Evolutionary conservation across 2,888 invertebrate genomes (phyloP).

Genomic region (Noctua janthe): DNA sequence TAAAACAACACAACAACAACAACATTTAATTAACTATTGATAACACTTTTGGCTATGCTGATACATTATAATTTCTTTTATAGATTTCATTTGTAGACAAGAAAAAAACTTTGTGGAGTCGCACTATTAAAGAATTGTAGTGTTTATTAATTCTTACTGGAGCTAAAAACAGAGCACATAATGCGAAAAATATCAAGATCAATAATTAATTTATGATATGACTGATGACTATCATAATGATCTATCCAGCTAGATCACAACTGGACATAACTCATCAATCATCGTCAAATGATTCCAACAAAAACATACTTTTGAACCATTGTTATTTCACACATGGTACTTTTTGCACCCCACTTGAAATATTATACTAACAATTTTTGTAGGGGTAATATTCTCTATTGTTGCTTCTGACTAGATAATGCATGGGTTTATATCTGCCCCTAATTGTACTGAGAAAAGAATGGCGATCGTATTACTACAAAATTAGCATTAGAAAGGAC

Average conservation of each 20-base stretch:
- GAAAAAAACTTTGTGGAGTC: neutral
- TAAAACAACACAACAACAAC: neutral
- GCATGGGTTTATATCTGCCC: constrained; percentile 87
- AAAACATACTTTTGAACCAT: constrained; percentile 82
- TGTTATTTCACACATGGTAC: constrained; percentile 88
- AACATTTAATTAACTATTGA: no score
- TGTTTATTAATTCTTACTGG: neutral
- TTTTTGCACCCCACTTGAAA: constrained; percentile 86
- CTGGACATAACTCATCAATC: constrained; percentile 78
- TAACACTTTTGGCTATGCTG: constrained; percentile 3
- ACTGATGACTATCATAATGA: constrained; percentile 44
- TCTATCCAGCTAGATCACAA: constrained; percentile 45
- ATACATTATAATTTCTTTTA: neutral
- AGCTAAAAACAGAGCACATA: neutral
- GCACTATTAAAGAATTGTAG: neutral
- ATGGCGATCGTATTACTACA: constrained; percentile 87
- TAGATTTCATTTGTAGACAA: neutral
- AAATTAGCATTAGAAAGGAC: constrained; percentile 87
- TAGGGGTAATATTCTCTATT: constrained; percentile 85
- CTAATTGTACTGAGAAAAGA: constrained; percentile 84
- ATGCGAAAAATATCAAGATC: neutral
- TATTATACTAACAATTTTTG: constrained; percentile 89
- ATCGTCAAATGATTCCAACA: constrained; percentile 71
- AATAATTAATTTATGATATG: constrained; percentile 6
- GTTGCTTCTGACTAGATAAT: constrained; percentile 88